Percentiles rank a stretch among this genome's conserved stretches.
Evolutionary conservation across 37 sponge, comb jelly and placozoan genomes (phyloP).

Genomic region (Corticium candelabrum): DNA sequence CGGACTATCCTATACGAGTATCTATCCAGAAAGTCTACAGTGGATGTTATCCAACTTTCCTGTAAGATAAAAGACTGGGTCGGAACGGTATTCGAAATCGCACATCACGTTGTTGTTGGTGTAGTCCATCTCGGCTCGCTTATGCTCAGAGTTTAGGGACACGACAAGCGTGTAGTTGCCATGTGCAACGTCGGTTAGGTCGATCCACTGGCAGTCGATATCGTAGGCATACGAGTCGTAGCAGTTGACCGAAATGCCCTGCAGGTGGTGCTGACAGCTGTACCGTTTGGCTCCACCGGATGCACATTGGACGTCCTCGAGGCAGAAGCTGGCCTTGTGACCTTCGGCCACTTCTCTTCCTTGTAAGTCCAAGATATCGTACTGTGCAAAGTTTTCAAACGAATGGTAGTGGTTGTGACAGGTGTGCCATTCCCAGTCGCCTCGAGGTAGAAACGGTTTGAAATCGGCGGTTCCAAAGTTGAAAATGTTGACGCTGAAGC

Average conservation of each 20-base stretch:
- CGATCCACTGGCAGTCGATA: slow-evolving; percentile 93
- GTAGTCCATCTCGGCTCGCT: neutral
- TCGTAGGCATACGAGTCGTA: slow-evolving; percentile 56
- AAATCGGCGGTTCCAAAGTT: slow-evolving; percentile 45
- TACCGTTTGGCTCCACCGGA: slow-evolving; percentile 6
- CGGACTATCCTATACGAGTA: too few species aligned
- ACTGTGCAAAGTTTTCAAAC: slow-evolving; percentile 32
- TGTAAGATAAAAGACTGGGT: neutral
- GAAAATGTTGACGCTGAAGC: slow-evolving; percentile 35
- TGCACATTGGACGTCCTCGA: slow-evolving; percentile 73
- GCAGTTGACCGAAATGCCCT: slow-evolving; percentile 73
- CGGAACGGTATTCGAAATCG: neutral
- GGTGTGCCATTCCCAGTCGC: slow-evolving; percentile 42
- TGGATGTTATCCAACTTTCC: too few species aligned
- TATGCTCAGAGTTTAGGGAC: neutral
- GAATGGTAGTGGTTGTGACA: slow-evolving; percentile 70
- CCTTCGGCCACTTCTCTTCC: slow-evolving; percentile 33
- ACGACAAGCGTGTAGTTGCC: slow-evolving; percentile 41
- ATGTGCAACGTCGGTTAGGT: slow-evolving; percentile 46
- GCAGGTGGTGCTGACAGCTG: slow-evolving; percentile 30
- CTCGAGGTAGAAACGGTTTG: slow-evolving; percentile 3
- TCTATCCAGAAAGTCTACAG: too few species aligned
- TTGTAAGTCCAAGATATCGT: slow-evolving; percentile 16
- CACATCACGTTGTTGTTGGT: neutral
- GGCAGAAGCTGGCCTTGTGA: slow-evolving; percentile 70